Conservation (phyloP, 2,888 invertebrate species). For the Philonicus albiceps region DNA sequence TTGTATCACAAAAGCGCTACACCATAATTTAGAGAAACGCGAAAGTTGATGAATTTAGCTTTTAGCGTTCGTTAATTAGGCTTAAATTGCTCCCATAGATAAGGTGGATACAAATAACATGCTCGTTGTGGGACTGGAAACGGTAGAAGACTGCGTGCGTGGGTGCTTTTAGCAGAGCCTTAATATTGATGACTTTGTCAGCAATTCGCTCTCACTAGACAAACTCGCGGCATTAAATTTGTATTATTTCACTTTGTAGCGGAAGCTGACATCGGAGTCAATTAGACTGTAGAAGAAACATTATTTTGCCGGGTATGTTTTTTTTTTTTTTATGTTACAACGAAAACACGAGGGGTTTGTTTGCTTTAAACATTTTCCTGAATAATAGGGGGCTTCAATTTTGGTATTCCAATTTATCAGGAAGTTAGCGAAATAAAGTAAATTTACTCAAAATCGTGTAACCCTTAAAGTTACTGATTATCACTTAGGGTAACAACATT, state of each 20-base stretch:
- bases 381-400: not conserved
- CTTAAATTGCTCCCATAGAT: constrained; percentile 12
- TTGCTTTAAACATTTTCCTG: not conserved
- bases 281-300: not conserved
- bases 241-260: not conserved
- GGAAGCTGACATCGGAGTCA: not conserved
- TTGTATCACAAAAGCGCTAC: constrained; percentile 8
- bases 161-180: not conserved
- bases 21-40: constrained; percentile 7
- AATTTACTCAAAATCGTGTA: too few species aligned
- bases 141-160: not conserved
- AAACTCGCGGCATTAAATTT: not conserved
- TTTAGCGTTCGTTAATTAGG: constrained; percentile 31
- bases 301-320: not conserved
- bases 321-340: not conserved
- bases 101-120: not conserved
- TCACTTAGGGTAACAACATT: too few species aligned
- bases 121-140: too few species aligned
- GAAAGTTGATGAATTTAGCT: constrained; percentile 33
- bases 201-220: not conserved
- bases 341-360: not conserved
- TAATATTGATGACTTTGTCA: not conserved
- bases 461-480: too few species aligned
- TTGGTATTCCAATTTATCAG: not conserved
- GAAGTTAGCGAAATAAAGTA: not conserved